Evolutionary conservation across 37 sponge, comb jelly and placozoan genomes (phyloP), one percentile per base, ranked within the genome.

Genomic region (Chondrilla cf. caribensis): DNA sequence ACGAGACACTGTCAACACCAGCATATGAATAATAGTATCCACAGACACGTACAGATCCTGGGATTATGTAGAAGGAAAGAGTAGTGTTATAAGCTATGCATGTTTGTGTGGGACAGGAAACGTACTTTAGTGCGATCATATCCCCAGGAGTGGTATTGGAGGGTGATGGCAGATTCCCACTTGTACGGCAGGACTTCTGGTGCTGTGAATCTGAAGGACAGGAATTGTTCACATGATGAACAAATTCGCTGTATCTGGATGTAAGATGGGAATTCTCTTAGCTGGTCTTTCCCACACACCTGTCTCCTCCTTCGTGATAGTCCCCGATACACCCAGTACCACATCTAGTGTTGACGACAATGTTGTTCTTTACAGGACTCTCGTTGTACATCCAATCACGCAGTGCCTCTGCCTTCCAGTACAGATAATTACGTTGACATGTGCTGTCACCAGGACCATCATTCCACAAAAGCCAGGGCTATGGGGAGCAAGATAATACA

Each of bases 321-420:
- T 91, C 92, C 40, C 92, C 92, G 43, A 88, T 60, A 19, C 77
- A 75, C 9, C 60, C 36, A 2, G 17, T 62, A 9, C 58, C 81
- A 59, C 54, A 85, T 79, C 89, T 54, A 60, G 66, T 83, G 80
- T 92, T 92, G 47, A 68, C 79, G 14, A 92, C 54, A 32, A 85
- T 73, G 28, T 83, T 88, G 51, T 82, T 71, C 67, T 77, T 84
- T n/a, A 89, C 90, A 14, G 90, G 90, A 43, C 93, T 89, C 77
- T 89, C 87, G 39, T 93, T 93, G 87, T 89, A 89, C 71, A 93
- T 51, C 93, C 93, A 93, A 38, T 84, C 86, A 35, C 90, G 58
- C 58, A 93, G 86, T 40, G 83, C 41, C 0, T 83, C 84, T 54
- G 87, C 64, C 80, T 93, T 89, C 93, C 93, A 93, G 81, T 93